Evolutionary conservation across 92 coral and sea anemone species (phyloP), one percentile per base, ranked within the genome.

Genomic region (Palythoa caribaeorum): DNA sequence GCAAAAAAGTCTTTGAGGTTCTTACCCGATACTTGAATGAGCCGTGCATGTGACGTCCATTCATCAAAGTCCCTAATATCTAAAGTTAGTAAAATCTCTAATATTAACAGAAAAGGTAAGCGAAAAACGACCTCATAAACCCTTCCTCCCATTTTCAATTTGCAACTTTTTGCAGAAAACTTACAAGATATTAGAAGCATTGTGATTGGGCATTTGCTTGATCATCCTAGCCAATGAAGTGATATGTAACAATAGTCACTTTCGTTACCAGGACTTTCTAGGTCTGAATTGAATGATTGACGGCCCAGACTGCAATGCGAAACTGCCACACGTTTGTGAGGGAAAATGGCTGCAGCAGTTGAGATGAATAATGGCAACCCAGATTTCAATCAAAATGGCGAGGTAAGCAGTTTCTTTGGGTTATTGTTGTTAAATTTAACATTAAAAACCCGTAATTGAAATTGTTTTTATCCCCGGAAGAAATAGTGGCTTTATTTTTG

Each of bases 81-180:
- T 38, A 92, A 73, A 50, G 94, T 87, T 8, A 96, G 83, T 17
- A 96, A 77, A 89, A 94, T 91, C 83, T 96, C 98, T 78, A 95
- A 69, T 76, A 91, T 75, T 37, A 96, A 79, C 53, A 95, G 95
- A 84, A 96, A 95, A 44, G 99, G 99, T 65, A 96, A 84, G 73
- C 99, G 95, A 73, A 96, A 89, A 7, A 93, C 55, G 77, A 95
- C 90, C 76, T 95, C 96, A 15, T 90, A 84, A 12, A 65, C 88
- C 83, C 88, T 92, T 62, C 88, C 92, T 70, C 96, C 93, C 98
- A 96, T 96, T 75, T 81, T 92, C 15, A 35, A 35, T 8, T 37
- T 40, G 57, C 39, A 57, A 57, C 53, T 52, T 71, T 57, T 21
- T 28, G 35, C 19, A 21, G 21, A 39, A 47, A 50, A 40, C 12